Evolutionary conservation across 2,797 vertebrate species (phyloP), one percentile per base, ranked within the genome.

Genomic region (Gambusia yucatana): DNA sequence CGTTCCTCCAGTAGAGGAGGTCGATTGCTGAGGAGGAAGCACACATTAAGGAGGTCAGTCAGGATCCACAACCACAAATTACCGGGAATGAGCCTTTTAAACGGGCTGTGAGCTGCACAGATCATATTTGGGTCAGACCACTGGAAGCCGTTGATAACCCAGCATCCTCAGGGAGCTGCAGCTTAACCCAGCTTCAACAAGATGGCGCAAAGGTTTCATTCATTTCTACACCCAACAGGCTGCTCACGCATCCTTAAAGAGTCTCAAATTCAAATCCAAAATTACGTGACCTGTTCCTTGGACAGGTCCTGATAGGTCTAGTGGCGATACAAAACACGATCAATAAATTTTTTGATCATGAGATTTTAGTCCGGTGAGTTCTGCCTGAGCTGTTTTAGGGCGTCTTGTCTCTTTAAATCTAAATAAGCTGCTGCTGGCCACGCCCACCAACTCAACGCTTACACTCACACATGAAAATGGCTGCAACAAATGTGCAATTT

Each of bases 1-100:
- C 93, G 88, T 99, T 98, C 80, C 97, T 97, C 98, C 98, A 99
- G 95, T 99, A 99, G 84, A 99, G 96, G 93, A 99, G 95, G 95
- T 99, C 98, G 65, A 99, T 96, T 55, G 97, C 98, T 99, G 95
- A 1, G 8, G 41, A n/a, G 1, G 43, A 67, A 41, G 50, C 70
- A 77, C 14, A 82, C 52, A 79, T 78, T 79, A 70, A 77, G 78
- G 89, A 70, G 17, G 79, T 52, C 50, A 52, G 81, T 92, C 78
- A 89, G 73, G 44, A 84, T 65, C 71, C 16, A 39, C 25, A 41
- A 57, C 75, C 80, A 41, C 14, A 48, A 52, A 39, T 65, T 39
- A 39, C 3, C 3, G 47, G 72, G 57, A 65, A 61, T 33, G 13
- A 30, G 36, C 48, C 48, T 63, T 84, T 80, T 84, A 77, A 82